phyloP scores from a whole-genome alignment of 2,888 invertebrate species.

The Horisme vitalbata region DNA sequence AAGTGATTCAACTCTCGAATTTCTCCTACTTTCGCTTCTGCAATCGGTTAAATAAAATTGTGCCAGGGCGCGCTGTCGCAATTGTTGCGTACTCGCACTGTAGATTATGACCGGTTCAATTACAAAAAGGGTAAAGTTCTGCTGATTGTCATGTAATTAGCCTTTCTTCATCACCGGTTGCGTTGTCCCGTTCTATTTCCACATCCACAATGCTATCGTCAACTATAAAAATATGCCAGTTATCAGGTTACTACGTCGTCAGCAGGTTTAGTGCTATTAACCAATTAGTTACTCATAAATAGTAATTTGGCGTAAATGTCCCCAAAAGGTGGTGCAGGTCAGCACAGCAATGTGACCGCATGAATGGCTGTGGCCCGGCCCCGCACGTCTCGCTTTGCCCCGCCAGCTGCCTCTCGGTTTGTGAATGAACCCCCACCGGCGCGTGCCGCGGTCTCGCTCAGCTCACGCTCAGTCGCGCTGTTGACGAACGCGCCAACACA shows the following conservation, averaged over 20 bases:
- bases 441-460: constrained; percentile 64
- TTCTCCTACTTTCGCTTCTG: constrained; percentile 61
- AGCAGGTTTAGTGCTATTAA: constrained; percentile 16
- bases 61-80: constrained; percentile 48
- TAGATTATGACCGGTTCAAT: constrained; percentile 44
- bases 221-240: constrained; percentile 5
- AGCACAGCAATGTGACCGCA: constrained; percentile 43
- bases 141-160: constrained; percentile 29
- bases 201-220: constrained; percentile 14
- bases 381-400: constrained; percentile 55
- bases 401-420: constrained; percentile 74
- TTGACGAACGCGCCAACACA: constrained; percentile 69
- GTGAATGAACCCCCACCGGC: constrained; percentile 79
- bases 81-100: constrained; percentile 37
- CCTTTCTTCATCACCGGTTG: constrained; percentile 13
- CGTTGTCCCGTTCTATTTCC: constrained; percentile 25
- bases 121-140: constrained; percentile 39
- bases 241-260: constrained; percentile 4
- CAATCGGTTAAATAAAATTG: constrained; percentile 45
- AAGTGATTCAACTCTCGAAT: constrained; percentile 46
- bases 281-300: constrained; percentile 31
- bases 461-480: constrained; percentile 73
- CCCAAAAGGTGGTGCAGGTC: constrained; percentile 40
- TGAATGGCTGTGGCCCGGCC: constrained; percentile 64
- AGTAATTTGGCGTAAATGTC: constrained; percentile 38